Conservation (phyloP, 2,888 invertebrate genomes). For the Ormyrus rosae region DNA sequence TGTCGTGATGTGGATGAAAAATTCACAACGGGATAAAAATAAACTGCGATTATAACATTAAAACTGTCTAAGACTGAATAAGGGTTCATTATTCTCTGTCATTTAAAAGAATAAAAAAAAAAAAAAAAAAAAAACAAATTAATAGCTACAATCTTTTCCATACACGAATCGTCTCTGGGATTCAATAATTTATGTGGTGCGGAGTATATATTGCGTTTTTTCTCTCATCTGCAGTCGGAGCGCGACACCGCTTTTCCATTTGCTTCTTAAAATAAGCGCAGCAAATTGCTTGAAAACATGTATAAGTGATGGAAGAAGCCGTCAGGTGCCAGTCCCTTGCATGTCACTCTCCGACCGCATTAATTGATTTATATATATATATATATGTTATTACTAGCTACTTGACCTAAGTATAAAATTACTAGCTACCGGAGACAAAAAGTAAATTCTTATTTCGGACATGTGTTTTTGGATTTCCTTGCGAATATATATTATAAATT, state of each 20-base stretch:
- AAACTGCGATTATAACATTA: constrained; percentile 43
- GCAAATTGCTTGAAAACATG: background rate
- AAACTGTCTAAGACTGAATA: constrained; percentile 29
- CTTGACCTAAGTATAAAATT: constrained; percentile 49
- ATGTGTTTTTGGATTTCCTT: constrained; percentile 39
- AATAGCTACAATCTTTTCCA: constrained; percentile 29
- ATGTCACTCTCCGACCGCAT: constrained; percentile 32
- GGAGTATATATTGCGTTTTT: constrained; percentile 24
- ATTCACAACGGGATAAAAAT: constrained; percentile 31
- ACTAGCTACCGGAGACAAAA: constrained; percentile 47
- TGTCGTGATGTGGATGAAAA: constrained; percentile 32
- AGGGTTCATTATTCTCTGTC: constrained; percentile 21
- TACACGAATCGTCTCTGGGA: constrained; percentile 37
- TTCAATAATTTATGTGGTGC: constrained; percentile 24
- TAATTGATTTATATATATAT: constrained; percentile 40
- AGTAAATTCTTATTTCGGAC: constrained; percentile 33
- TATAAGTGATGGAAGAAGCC: background rate
- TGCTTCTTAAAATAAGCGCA: background rate
- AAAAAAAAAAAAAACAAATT: constrained; percentile 19
- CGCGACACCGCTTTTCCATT: constrained; percentile 10
- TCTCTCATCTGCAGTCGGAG: constrained; percentile 45
- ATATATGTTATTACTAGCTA: constrained; percentile 53
- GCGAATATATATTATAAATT: constrained; percentile 13
- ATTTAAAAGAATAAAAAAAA: constrained; percentile 13
- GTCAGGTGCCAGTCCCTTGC: background rate